Conservation (phyloP, 64 coral and sea anemone species). For the Dendrophyllia cribrosa region DNA sequence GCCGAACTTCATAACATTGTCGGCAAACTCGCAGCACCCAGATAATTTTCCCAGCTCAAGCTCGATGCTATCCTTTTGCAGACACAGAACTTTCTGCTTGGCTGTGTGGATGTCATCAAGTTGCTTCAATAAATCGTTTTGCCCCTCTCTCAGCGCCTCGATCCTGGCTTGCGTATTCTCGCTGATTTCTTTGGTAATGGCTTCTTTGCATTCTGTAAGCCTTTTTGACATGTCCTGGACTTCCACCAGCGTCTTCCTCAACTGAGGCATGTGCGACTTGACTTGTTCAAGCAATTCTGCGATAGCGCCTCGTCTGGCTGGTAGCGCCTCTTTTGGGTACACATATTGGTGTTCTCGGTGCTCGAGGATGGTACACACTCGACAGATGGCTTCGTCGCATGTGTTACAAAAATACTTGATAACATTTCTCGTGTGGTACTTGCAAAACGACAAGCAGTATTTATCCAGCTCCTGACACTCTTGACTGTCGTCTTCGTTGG, state of each 20-base stretch:
- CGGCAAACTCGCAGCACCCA: constrained; percentile 95
- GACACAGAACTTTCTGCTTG: constrained; percentile 91
- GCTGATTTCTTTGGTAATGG: constrained; percentile 87
- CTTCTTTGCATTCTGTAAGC: constrained; percentile 84
- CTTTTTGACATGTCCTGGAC: constrained; percentile 89
- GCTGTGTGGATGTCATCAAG: constrained; percentile 78
- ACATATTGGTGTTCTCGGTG: constrained; percentile 96
- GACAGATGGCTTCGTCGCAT: constrained; percentile 96
- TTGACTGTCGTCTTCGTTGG: constrained; percentile 36
- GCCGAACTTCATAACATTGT: constrained; percentile 92
- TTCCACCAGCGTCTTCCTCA: constrained; percentile 74
- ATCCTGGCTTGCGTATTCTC: constrained; percentile 78
- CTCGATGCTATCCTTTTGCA: constrained; percentile 97
- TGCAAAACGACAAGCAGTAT: constrained; percentile 96
- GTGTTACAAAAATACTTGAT: constrained; percentile 99
- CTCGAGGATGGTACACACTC: constrained; percentile 96
- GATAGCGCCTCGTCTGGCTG: constrained; percentile 73
- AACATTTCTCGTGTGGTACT: constrained; percentile 94
- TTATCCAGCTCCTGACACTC: constrained; percentile 84
- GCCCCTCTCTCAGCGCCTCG: constrained; percentile 69
- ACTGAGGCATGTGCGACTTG: constrained; percentile 73
- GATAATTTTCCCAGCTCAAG: constrained; percentile 92
- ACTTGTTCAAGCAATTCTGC: constrained; percentile 70
- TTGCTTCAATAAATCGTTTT: constrained; percentile 72
- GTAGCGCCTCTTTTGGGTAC: constrained; percentile 82